Evolutionary conservation across 2,888 invertebrate genomes (phyloP), one percentile per base, ranked within the genome.

Genomic region (Drosophila longiperda): DNA sequence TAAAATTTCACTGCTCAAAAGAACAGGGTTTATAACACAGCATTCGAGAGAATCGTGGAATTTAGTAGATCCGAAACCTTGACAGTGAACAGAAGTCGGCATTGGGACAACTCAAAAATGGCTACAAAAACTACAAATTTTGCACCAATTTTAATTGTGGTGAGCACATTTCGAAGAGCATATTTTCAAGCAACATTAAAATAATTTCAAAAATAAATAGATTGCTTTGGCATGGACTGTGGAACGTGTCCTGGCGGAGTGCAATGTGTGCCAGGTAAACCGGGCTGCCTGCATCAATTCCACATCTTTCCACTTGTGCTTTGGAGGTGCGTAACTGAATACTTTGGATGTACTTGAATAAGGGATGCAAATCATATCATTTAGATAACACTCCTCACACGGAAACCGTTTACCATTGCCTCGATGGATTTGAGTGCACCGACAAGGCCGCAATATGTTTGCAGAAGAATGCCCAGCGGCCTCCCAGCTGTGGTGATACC

Each of bases 281-380:
- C 64, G 79, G 34, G 92, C 70, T 1, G 92, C 92, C 50, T 92
- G 92, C 66, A 78, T 92, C 0, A 92, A 92, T 61, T 91, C 91
- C 0, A 89, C 91, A 7, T 92, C 91, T 1, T 92, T 87, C 59
- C 82, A 92, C 55, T 67, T 91, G 42, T 92, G 92, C 62, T 92
- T 91, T 48, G 92, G 90, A 17, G 85, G 91, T 91, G 70, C 50
- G 75, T 75, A 15, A 6, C 1, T 12, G 9, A n/a, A 40, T 34
- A 53, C 20, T 32, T n/a, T 15, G 4, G 2, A 20, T 4, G 12
- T 32, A 4, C 0, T 29, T 38, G 12, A n/a, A 34, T 9, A 6
- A 42, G 5, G 29, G 12, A 32, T 17, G 17, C 0, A 23, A n/a
- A 34, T 32, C 20, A 53, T 45, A 17, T 34, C 1, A 9, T 32